Base-by-base conservation (phyloP, 1,140 invertebrate genomes). In the Fopius arisanus region DNA sequence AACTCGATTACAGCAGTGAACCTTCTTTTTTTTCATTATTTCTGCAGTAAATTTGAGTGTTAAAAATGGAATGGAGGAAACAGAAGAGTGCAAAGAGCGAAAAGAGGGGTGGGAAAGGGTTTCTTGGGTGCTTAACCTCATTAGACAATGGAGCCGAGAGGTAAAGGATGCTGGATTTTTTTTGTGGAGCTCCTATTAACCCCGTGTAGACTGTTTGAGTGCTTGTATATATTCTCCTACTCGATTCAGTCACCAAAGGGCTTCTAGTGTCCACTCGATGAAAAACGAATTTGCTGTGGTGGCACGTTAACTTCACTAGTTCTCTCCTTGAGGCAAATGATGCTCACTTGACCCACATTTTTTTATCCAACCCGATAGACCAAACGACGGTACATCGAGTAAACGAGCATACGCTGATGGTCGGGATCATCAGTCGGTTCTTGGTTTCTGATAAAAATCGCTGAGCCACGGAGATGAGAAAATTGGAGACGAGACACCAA, bases 41-140 rank as follows among this genome's bases (percentile, higher is more conserved):
- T 59, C 26, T 28, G 19, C 54, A 23, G 54, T 59, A 59, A 59
- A 59, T 59, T 59, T 26, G 21, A 59, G 23, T 1, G 48, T 14
- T 26, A 54, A 70, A 70, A 59, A 37, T 33, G 28, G 14, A 31
- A 62, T 5, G 19, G 51, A 63, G 12, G n/a, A 51, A n/a, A 31
- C 28, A 21, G 19, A 59, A 59, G 21, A 28, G 54, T 19, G 19
- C n/a, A n/a, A n/a, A n/a, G n/a, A n/a, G n/a, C n/a, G n/a, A n/a
- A n/a, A n/a, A n/a, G n/a, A n/a, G n/a, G n/a, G n/a, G n/a, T n/a
- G n/a, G n/a, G 31, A 48, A 69, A 48, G 23, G 48, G 29, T 54
- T 70, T 54, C 23, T 70, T 62, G 51, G 28, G 48, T 54, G 37
- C 69, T 70, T 70, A 62, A 70, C 51, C 69, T 70, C 51, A 70